Evolutionary conservation across 2,113 vertebrate genomes (phyloP), one percentile per base, ranked within the genome.

Genomic region (Urocynchramus pylzowi): DNA sequence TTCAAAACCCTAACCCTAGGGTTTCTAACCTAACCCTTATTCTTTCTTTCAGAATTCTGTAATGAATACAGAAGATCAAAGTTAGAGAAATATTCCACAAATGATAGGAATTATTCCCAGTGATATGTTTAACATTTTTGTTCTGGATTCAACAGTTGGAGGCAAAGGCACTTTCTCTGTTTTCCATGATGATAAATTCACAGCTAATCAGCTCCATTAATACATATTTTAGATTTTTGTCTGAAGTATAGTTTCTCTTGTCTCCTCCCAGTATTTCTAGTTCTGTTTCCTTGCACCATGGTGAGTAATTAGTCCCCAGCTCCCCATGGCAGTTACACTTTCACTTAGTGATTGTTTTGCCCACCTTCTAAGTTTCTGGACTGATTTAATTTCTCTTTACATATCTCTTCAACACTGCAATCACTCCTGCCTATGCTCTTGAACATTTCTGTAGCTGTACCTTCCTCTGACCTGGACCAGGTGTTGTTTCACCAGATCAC

Each of bases 71-170:
- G 67, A 75, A 47, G 44, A 87, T 53, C 23, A 87, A 91, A 89
- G 73, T 53, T 76, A 76, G 49, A 92, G 63, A 87, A 89, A 61
- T 49, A 75, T 82, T 92, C 81, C 77, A 87, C 59, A 71, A 73
- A 77, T 27, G 84, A 89, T 13, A 87, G 35, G 53, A 92, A 59
- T 77, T 85, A 94, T 83, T 96, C 94, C 78, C 89, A 84, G 54
- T 42, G 76, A 76, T 37, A 21, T 56, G 69, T 59, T 95, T 87
- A 90, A 94, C 65, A 65, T 79, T 92, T 89, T 41, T 91, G 56
- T 84, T 93, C 88, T 49, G 91, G 89, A 88, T 89, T 85, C 88
- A 91, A 90, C 76, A 86, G 57, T 87, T 80, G 91, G 89, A 97
- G 85, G 82, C 91, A 93, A 69, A 94, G 54, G n/a, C 30, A 60